Conservation (phyloP, 2,888 invertebrate genomes). For the Epinotia demarniana region DNA sequence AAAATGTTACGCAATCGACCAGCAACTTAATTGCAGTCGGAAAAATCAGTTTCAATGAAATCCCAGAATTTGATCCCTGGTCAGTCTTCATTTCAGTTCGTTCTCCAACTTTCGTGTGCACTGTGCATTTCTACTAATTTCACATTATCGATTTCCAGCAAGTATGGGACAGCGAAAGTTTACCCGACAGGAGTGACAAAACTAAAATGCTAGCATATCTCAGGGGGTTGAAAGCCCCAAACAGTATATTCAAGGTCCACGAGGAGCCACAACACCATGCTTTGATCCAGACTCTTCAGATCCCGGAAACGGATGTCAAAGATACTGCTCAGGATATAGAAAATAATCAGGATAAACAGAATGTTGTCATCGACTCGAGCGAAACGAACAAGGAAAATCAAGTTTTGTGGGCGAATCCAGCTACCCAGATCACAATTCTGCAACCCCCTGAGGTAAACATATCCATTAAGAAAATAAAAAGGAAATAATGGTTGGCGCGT, state of each 20-base stretch:
- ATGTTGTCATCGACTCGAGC: neutral
- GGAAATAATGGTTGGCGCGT: too few species aligned
- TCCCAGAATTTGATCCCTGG: too few species aligned
- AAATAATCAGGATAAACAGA: neutral
- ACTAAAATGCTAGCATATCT: slow-evolving; percentile 28
- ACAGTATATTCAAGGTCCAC: neutral
- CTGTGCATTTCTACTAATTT: neutral
- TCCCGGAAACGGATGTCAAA: neutral
- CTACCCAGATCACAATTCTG: neutral
- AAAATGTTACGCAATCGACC: too few species aligned
- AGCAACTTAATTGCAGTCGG: too few species aligned
- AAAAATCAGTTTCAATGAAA: too few species aligned
- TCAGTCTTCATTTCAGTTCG: too few species aligned
- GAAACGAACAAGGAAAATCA: neutral
- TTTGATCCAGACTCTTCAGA: neutral
- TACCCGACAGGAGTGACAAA: slow-evolving; percentile 16
- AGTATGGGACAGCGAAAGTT: neutral
- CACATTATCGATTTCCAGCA: slow-evolving; percentile 8
- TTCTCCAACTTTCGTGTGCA: too few species aligned
- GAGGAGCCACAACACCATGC: neutral
- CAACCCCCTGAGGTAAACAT: slow-evolving; percentile 8
- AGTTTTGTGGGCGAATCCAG: neutral
- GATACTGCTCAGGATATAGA: neutral
- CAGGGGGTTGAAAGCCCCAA: slow-evolving; percentile 3
- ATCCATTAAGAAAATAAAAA: too few species aligned